Base-by-base conservation (phyloP, 92 coral and sea anemone species). In the Scolanthus callimorphus region DNA sequence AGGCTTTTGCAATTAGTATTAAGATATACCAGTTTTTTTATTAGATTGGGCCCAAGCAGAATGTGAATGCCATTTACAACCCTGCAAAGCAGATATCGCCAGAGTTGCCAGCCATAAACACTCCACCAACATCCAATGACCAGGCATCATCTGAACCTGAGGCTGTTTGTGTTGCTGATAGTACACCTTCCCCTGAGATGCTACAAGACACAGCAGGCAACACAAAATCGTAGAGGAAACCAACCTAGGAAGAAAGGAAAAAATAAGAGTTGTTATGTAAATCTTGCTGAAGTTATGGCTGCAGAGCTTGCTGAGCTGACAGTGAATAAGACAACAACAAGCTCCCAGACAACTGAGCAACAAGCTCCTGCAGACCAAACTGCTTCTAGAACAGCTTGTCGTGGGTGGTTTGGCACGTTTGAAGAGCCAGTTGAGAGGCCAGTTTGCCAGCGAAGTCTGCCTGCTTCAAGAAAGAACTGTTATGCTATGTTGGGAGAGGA, bases 401-500 rank as follows among this genome's bases (percentile, higher is more conserved):
- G 73, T 17, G 73, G 73, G 15, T 66, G 73, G 73, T 66, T 53
- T 38, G 28, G 30, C 25, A 3, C 31, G 20, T 53, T 53, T 53
- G 73, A 66, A 39, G 52, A 21, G 1, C 37, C 41, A 31, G 23
- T 10, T 46, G 52, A 27, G 17, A 24, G 54, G 29, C 27, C 17
- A 55, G 29, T 9, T n/a, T 17, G 37, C 8, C 17, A 22, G 24
- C 9, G 19, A 26, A 29, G 52, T 19, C 20, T 1, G 3, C 21
- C 48, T 41, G 46, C 58, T 20, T 55, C 22, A 17, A n/a, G n/a
- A n/a, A 26, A 67, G 21, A 49, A 74, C 6, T 76, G 79, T 49
- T 88, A 88, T 62, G 48, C 44, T 17, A 58, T 50, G 23, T 65
- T 83, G 45, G 80, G 80, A 17, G 79, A 68, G 25, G 3, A 56